These are phyloP conservation scores for Nasonia longicornis DNA, from an alignment of 1,140 invertebrate species.

Conservation along the genomic window DNA sequence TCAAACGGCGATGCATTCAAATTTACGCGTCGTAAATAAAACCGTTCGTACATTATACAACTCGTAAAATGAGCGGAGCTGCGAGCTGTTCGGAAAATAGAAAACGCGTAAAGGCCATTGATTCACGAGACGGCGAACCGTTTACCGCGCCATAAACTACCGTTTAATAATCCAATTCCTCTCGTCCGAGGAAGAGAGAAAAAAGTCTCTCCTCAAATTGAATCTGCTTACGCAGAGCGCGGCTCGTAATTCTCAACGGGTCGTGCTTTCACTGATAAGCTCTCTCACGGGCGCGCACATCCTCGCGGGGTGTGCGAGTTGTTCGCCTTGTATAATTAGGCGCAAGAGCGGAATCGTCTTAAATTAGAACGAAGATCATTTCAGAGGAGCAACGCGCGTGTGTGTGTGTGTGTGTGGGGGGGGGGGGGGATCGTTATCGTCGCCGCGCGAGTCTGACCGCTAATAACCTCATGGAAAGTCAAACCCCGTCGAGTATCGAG, in stretches of 20 bases:
- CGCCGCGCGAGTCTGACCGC: conserved; percentile 3
- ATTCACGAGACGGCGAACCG: background rate
- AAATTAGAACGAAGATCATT: background rate
- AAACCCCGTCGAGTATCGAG: background rate
- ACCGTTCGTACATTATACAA: background rate
- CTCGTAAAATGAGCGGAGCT: background rate
- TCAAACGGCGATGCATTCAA: background rate
- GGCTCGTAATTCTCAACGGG: background rate
- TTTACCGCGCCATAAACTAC: background rate
- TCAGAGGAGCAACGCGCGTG: background rate
- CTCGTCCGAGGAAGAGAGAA: background rate
- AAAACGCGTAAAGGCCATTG: background rate
- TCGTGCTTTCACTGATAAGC: conserved; percentile 12
- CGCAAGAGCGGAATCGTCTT: no score
- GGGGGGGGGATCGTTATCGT: conserved; percentile 11
- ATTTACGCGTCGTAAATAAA: background rate
- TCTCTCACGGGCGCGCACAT: background rate
- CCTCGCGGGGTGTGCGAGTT: background rate
- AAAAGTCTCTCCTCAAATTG: background rate
- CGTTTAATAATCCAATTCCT: background rate
- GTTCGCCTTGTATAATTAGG: no score
- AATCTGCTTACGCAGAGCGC: background rate
- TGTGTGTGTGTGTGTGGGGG: background rate
- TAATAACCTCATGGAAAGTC: conserved; percentile 19
- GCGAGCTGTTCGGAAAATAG: background rate